Conservation (phyloP, 1,140 invertebrate species). For the silkworm (Bombyx mori) region DNA sequence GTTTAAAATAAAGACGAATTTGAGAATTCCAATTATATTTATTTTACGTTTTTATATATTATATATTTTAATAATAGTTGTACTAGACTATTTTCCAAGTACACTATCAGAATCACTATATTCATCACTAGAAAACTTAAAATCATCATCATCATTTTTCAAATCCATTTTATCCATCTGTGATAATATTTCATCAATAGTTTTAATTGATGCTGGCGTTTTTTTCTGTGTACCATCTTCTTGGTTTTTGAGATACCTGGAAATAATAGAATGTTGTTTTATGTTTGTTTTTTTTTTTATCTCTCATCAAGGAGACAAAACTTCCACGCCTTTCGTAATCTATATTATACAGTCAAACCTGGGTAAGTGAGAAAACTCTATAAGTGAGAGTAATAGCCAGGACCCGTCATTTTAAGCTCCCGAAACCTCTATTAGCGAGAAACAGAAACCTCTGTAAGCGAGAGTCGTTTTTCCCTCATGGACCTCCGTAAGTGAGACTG, state of each 20-base stretch:
- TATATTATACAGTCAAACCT: too few relatives aligned
- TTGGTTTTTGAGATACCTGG: constrained; percentile 47
- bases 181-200: constrained; percentile 34
- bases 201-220: constrained; percentile 16
- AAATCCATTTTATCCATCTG: constrained; percentile 36
- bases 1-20: not conserved
- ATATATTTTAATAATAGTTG: not conserved
- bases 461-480: too few relatives aligned
- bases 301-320: too few relatives aligned
- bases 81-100: too few relatives aligned
- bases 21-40: not conserved
- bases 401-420: too few relatives aligned
- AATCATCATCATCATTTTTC: constrained; percentile 31
- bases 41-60: constrained; percentile 10
- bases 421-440: too few relatives aligned
- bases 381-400: too few relatives aligned
- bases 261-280: constrained; percentile 10
- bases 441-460: too few relatives aligned
- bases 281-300: too few relatives aligned
- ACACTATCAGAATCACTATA: constrained; percentile 15
- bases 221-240: constrained; percentile 26
- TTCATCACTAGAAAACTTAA: not conserved
- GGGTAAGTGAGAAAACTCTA: too few relatives aligned
- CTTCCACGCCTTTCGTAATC: too few relatives aligned
- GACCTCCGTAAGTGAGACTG: too few relatives aligned